These are phyloP conservation scores for Perizoma flavofasciatum DNA, from an alignment of 2,888 invertebrate species.

Conservation along the genomic window DNA sequence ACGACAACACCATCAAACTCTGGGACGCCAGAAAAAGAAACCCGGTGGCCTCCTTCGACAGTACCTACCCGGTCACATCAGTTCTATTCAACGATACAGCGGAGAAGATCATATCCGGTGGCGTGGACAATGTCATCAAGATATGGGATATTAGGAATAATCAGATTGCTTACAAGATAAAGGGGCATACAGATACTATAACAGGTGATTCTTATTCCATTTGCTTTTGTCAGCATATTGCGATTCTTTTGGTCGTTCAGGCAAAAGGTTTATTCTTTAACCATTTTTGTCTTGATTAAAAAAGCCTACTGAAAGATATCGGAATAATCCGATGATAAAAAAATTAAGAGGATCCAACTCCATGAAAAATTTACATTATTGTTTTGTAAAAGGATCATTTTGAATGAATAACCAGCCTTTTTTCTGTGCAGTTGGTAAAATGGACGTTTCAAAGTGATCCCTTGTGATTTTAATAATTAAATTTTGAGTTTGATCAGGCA, in stretches of 20 bases:
- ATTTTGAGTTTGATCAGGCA: constrained; percentile 57
- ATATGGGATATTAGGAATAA: constrained; percentile 98
- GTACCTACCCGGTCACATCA: constrained; percentile 91
- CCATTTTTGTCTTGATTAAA: no score
- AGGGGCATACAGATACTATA: constrained; percentile 97
- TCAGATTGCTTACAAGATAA: constrained; percentile 91
- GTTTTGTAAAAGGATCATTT: no score
- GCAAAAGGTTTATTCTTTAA: no score
- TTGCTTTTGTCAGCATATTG: background rate
- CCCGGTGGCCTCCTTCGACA: constrained; percentile 88
- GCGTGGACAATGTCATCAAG: constrained; percentile 98
- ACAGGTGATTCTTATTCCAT: constrained; percentile 83
- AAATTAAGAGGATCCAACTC: no score
- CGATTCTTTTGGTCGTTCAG: no score
- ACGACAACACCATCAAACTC: constrained; percentile 96
- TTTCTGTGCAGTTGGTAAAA: no score
- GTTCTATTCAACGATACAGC: constrained; percentile 98
- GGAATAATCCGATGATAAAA: no score
- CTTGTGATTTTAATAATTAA: no score
- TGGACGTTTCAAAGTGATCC: no score
- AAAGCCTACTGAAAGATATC: no score
- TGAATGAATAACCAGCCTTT: no score
- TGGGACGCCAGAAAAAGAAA: constrained; percentile 97
- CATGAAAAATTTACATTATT: no score
- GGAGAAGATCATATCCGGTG: constrained; percentile 96